Evolutionary conservation across 1,140 invertebrate species (phyloP), one percentile per base, ranked within the genome.

Genomic region (Chironomus tepperi): DNA sequence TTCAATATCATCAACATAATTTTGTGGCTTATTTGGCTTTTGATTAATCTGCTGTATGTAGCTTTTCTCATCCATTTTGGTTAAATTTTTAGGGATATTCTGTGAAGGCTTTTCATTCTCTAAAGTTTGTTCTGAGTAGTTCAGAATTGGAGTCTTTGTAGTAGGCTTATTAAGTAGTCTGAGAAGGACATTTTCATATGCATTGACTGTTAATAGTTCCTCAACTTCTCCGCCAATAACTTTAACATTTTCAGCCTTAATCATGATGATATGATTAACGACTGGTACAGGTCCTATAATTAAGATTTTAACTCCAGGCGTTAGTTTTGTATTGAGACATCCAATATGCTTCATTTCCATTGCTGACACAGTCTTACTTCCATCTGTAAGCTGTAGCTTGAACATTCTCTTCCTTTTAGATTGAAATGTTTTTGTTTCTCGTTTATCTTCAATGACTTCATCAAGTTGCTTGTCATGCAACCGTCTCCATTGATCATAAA

Each of bases 181-280:
- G 6, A 88, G 85, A 21, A 92, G 79, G 24, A 89, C 77, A 79
- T 89, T 89, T 80, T 88, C 86, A 12, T 84, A 79, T 8, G 86
- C 86, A 83, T 91, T 89, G 18, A 79, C 73, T 42, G 88, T 83
- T 24, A 87, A 77, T 19, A 91, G 77, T 75, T 82, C 81, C 43
- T 91, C 89, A 1, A 93, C 90, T 83, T 93, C 90, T 18, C 93
- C 93, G 1, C 91, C 92, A 2, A 93, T 78, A 70, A 92, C 79
- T 75, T 85, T 84, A 9, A 93, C 78, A 76, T 89, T 88, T 57
- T 83, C 81, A 74, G 87, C 83, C 77, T 87, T 87, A 42, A 94
- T 81, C 77, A 94, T 82, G 15, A 94, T 79, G 43, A 92, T 83
- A 5, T 92, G 91, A 76, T 86, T 84, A 70, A 91, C 86, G 79